These are phyloP conservation scores for Lutjanus argentimaculatus DNA, from an alignment of 2,797 vertebrate species.

Conservation along the genomic window DNA sequence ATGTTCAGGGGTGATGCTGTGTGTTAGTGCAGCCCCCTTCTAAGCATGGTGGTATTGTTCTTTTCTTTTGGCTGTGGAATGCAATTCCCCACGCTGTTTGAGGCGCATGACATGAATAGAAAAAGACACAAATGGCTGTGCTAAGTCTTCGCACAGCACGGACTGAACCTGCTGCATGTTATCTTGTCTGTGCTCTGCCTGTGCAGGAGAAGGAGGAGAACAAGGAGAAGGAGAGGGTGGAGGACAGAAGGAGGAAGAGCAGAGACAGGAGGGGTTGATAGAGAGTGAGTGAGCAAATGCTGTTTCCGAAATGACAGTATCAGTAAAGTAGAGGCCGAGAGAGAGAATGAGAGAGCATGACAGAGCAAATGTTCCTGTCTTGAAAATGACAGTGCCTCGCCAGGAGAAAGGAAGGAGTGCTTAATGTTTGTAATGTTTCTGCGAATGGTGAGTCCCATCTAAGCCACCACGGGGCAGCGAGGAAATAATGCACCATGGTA, in stretches of 20 bases:
- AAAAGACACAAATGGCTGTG: constrained; percentile 31
- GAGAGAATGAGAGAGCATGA: constrained; percentile 64
- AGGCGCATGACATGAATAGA: constrained; percentile 47
- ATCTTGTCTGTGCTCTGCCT: constrained; percentile 37
- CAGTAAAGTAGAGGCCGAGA: constrained; percentile 54
- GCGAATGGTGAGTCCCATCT: constrained; percentile 48
- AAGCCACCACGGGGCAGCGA: constrained; percentile 60
- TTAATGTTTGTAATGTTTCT: constrained; percentile 63
- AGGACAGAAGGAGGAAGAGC: constrained; percentile 28
- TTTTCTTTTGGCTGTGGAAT: constrained; percentile 25
- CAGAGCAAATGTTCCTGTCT: constrained; percentile 72
- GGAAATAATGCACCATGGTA: constrained; percentile 68
- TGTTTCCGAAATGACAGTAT: constrained; percentile 69
- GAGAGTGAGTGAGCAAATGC: constrained; percentile 72
- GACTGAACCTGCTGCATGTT: constrained; percentile 39
- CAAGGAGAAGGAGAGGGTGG: constrained; percentile 33
- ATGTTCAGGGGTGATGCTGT: constrained; percentile 36
- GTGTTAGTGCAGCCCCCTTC: background rate
- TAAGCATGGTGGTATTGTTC: constrained; percentile 14
- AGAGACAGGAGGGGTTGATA: constrained; percentile 16
- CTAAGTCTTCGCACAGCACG: constrained; percentile 33
- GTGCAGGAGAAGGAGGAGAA: constrained; percentile 23
- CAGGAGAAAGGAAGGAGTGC: constrained; percentile 60
- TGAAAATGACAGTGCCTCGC: constrained; percentile 58
- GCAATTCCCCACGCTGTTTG: constrained; percentile 27